Evolutionary conservation across 2,797 vertebrate species (phyloP), one percentile per base, ranked within the genome.

Genomic region (Graptemys geographica): DNA sequence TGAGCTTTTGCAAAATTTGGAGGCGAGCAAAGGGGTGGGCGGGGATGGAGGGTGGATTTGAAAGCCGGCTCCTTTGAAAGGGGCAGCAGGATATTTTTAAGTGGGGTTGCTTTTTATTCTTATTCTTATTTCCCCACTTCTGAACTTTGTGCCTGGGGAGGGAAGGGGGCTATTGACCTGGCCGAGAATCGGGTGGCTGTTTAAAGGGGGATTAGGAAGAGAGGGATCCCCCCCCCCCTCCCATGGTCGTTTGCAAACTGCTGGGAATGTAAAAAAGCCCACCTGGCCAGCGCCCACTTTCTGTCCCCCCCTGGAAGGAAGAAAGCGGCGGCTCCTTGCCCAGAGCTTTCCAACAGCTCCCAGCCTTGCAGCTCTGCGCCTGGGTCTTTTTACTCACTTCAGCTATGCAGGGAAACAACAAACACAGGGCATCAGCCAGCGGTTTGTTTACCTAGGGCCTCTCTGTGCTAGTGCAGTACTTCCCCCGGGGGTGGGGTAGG

Each of bases 231-330:
- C 12, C 11, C 57, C 57, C 11, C 47, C 11, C 27, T 27, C 5
- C 2, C 47, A 9, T 27, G 56, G 23, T 5, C 3, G 4, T 27
- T 56, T 27, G 55, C 23, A 27, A 56, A 28, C 11, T 31, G 27
- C 6, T 8, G 41, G 1, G 0, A 12, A 2, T 25, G 0, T 41
- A 47, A 57, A 78, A 79, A 4, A 47, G 3, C 59, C 81, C 37
- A 11, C 25, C n/a, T 72, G 57, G 31, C 44, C 0, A 2, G 18
- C 52, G 23, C 52, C 9, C 15, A 4, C 12, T 15, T 59, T 51
- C 65, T 76, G 5, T 15, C 41, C 41, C 41, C 1, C 55, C n/a
- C 13, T 0, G 13, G 13, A 31, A 62, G 31, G 28, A 33, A 31
- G 13, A 16, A 33, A 78, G 87, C 55, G 57, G 65, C 37, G 16